A percentile compares a stretch with the other conserved stretches of the same genome.
Evolutionary conservation across 2,888 invertebrate genomes (phyloP).

Genomic region (Andrena bucephala): DNA sequence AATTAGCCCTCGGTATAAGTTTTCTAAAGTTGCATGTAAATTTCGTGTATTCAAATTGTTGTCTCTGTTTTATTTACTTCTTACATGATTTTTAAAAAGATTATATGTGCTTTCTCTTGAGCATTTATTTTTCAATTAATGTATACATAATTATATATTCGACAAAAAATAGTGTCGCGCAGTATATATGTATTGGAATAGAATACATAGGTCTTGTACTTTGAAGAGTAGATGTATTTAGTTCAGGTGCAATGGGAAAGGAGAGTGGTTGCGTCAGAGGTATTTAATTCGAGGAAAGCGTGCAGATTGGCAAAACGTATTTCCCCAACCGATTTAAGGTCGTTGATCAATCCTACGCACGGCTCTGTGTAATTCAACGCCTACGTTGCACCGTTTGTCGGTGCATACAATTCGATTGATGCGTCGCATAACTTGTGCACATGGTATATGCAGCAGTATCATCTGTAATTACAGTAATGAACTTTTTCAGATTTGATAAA

Average conservation of each 20-base stretch:
- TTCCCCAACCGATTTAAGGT: conserved; percentile 5
- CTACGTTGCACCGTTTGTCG: conserved; percentile 28
- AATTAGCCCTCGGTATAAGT: no score
- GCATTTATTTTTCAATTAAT: no score
- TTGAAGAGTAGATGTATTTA: neutral
- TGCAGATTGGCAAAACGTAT: neutral
- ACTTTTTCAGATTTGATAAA: neutral
- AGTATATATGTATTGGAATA: no score
- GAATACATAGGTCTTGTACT: no score
- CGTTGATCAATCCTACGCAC: neutral
- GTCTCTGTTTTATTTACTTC: no score
- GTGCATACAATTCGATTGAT: conserved; percentile 5
- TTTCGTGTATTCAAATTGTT: no score
- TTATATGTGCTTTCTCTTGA: no score
- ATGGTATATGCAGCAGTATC: neutral
- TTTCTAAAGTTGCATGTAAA: no score
- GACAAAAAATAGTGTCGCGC: no score
- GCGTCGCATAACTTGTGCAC: neutral
- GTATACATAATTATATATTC: no score
- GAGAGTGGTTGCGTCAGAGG: conserved; percentile 25
- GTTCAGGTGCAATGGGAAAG: neutral
- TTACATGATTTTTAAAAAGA: no score
- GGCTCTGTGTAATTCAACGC: neutral
- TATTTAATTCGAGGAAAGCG: conserved; percentile 23
- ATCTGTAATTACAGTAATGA: conserved; percentile 1